Evolutionary conservation across 2,888 invertebrate species (phyloP).

Genomic region (Epinotia demarniana): DNA sequence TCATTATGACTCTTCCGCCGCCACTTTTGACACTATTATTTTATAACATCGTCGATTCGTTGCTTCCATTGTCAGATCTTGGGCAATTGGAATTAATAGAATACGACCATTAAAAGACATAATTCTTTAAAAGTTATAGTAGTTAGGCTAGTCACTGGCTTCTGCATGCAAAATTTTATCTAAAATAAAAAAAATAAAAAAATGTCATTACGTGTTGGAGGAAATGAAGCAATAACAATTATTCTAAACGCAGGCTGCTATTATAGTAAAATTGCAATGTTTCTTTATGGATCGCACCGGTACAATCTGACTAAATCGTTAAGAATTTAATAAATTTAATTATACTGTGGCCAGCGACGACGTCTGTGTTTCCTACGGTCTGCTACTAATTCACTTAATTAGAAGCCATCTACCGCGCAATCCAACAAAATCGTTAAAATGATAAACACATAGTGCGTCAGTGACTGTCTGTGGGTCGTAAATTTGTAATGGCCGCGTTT

Average conservation of each 20-base stretch:
- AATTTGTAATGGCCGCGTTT: slow-evolving; percentile 70
- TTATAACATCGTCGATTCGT: slow-evolving; percentile 30
- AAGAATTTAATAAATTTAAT: slow-evolving; percentile 1
- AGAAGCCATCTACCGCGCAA: slow-evolving; percentile 20
- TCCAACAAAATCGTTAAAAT: slow-evolving; percentile 52
- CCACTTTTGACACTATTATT: slow-evolving; percentile 64
- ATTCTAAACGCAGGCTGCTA: not conserved
- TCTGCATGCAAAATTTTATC: not conserved
- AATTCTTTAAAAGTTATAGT: not conserved
- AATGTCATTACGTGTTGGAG: slow-evolving; percentile 6
- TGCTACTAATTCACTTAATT: slow-evolving; percentile 26
- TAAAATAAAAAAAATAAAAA: too few species aligned
- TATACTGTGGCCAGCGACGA: slow-evolving; percentile 8
- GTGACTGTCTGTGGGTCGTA: slow-evolving; percentile 58
- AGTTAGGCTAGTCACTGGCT: too few species aligned
- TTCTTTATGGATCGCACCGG: slow-evolving; percentile 6
- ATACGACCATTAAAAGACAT: not conserved
- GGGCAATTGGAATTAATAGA: not conserved
- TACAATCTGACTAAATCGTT: slow-evolving; percentile 24
- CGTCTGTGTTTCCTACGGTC: slow-evolving; percentile 5
- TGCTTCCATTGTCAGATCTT: slow-evolving; percentile 44
- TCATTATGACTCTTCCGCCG: slow-evolving; percentile 75
- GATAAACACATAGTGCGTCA: slow-evolving; percentile 53
- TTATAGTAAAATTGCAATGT: slow-evolving; percentile 4
- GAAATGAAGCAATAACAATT: slow-evolving; percentile 26